Evolutionary conservation across 2,888 invertebrate species (phyloP), one percentile per base, ranked within the genome.

Genomic region (Laothoe populi): DNA sequence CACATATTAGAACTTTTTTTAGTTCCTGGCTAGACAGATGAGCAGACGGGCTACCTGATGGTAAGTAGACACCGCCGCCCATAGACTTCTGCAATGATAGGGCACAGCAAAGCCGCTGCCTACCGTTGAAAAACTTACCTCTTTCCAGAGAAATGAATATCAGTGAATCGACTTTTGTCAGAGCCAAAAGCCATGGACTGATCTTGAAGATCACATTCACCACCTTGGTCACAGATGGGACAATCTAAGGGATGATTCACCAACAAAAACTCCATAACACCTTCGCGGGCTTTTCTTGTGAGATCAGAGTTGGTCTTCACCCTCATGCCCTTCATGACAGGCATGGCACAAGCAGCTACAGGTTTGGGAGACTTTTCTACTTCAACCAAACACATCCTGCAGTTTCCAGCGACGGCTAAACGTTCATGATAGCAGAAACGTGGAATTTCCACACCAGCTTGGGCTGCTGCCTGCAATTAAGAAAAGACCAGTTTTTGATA

Each of bases 311-410:
- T 97, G 21, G 99, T 99, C 87, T 99, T 99, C 21, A 99, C 96
- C 70, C 97, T 95, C 99, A 98, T 98, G n/a, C 99, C 99, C 88
- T 99, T 99, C 99, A 99, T 99, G 0, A 99, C 99, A 0, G 99
- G 99, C 99, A 99, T 99, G 13, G 99, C 99, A 88, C 99, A 99
- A 0, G 99, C 99, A 8, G 99, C 99, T 0, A 99, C 97, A 0
- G 99, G 99, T 94, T 99, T 99, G 1, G 98, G 96, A 46, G 99
- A 98, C 85, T 98, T 99, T 85, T 99, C 99, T 11, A 99, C 99
- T 91, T 99, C 99, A 0, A 99, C 99, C 31, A 99, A 94, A 90
- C 99, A 99, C 99, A 99, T 99, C 68, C 99, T 95, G 83, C 99
- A 99, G 92, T 99, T 99, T 53, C 99, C 99, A 70, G 99, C 99